Conservation (phyloP, 1,140 invertebrate species). For the Drosophila leontia region DNA sequence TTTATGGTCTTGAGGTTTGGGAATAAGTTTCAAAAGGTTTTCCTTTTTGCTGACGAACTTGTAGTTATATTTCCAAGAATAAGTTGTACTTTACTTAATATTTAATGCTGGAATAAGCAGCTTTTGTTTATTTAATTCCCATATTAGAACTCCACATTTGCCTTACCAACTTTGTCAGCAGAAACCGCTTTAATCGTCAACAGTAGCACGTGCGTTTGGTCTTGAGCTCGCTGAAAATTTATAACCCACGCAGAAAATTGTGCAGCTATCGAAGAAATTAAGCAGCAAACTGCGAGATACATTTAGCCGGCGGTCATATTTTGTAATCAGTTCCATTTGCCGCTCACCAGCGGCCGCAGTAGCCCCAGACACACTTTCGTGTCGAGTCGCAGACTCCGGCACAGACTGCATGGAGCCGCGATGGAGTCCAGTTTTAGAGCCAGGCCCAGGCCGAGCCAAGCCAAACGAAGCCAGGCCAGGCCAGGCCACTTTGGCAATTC, state of each 20-base stretch:
- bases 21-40: background rate
- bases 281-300: slow-evolving; percentile 79
- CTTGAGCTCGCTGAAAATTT: slow-evolving; percentile 51
- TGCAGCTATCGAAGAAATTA: slow-evolving; percentile 77
- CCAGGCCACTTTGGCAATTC: slow-evolving; percentile 60
- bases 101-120: background rate
- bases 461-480: slow-evolving; percentile 10
- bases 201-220: slow-evolving; percentile 71
- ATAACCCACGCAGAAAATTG: slow-evolving; percentile 70
- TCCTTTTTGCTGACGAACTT: slow-evolving; percentile 1
- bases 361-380: slow-evolving; percentile 36
- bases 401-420: slow-evolving; percentile 60
- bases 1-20: slow-evolving; percentile 26
- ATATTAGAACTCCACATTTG: background rate
- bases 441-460: slow-evolving; percentile 31
- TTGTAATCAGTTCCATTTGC: slow-evolving; percentile 84
- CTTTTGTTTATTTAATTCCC: background rate
- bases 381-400: slow-evolving; percentile 37
- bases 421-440: slow-evolving; percentile 47
- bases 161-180: slow-evolving; percentile 18
- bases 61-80: slow-evolving; percentile 3
- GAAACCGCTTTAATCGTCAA: slow-evolving; percentile 33
- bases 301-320: slow-evolving; percentile 82
- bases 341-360: slow-evolving; percentile 48
- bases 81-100: background rate